These are phyloP conservation scores for Phortica variegata DNA, from an alignment of 1,140 invertebrate species.

Conservation along the genomic window DNA sequence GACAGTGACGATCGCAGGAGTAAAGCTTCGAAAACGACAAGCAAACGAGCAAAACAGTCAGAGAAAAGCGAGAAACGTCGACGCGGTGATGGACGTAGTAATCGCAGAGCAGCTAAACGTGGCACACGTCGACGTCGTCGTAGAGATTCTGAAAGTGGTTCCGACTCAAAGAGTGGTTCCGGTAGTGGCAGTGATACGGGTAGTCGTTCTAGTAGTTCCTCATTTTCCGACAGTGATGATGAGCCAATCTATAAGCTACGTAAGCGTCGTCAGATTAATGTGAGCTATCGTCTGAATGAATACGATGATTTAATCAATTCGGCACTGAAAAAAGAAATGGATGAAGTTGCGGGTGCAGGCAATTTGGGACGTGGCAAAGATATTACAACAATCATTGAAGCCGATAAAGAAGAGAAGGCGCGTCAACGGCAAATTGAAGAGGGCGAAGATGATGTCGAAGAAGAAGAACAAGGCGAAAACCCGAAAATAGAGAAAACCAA, in stretches of 20 bases:
- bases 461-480: slow-evolving; percentile 56
- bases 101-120: slow-evolving; percentile 31
- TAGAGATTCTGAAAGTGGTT: slow-evolving; percentile 28
- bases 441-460: slow-evolving; percentile 50
- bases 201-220: slow-evolving; percentile 16
- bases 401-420: slow-evolving; percentile 70
- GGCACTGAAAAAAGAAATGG: slow-evolving; percentile 80
- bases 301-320: slow-evolving; percentile 93
- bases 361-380: slow-evolving; percentile 85
- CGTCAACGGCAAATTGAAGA: slow-evolving; percentile 33
- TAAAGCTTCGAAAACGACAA: slow-evolving; percentile 21
- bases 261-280: slow-evolving; percentile 70
- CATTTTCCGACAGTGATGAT: slow-evolving; percentile 62
- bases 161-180: slow-evolving; percentile 20
- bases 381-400: slow-evolving; percentile 84
- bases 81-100: slow-evolving; percentile 46
- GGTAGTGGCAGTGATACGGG: slow-evolving; percentile 11
- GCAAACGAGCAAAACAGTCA: slow-evolving; percentile 1
- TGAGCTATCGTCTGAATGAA: slow-evolving; percentile 86
- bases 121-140: slow-evolving; percentile 39
- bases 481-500: slow-evolving; percentile 60
- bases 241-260: slow-evolving; percentile 81
- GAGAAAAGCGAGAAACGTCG: slow-evolving; percentile 39
- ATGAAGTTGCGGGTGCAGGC: slow-evolving; percentile 71
- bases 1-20: slow-evolving; percentile 16